These are phyloP conservation scores for Sceliomorpha sp. DNA, from an alignment of 2,888 invertebrate species.

Conservation along the genomic window DNA sequence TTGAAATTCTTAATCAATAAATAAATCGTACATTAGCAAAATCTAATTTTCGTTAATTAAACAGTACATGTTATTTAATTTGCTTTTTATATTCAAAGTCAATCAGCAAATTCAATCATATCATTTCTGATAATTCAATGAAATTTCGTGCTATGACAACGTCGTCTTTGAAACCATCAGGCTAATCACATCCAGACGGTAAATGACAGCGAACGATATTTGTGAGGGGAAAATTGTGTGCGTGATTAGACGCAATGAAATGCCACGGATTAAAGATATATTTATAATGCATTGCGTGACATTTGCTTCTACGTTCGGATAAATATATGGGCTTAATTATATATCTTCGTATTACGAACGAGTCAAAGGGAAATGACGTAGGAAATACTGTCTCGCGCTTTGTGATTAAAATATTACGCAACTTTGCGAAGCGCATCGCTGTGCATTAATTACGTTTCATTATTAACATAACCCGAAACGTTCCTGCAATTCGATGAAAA, in stretches of 20 bases:
- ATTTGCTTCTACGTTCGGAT: slow-evolving; percentile 26
- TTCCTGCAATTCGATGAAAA: neutral
- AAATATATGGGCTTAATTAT: slow-evolving; percentile 37
- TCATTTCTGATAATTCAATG: no score
- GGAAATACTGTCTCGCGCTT: slow-evolving; percentile 8
- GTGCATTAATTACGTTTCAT: slow-evolving; percentile 12
- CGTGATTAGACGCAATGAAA: slow-evolving; percentile 39
- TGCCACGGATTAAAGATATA: slow-evolving; percentile 15
- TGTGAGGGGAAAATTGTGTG: slow-evolving; percentile 2
- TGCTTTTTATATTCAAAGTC: no score
- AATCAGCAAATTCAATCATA: no score
- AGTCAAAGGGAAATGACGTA: slow-evolving; percentile 12
- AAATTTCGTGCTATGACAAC: no score
- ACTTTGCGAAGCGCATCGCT: slow-evolving; percentile 26
- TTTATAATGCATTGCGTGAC: slow-evolving; percentile 21
- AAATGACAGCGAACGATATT: no score
- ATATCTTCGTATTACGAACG: slow-evolving; percentile 31
- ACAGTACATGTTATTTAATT: no score
- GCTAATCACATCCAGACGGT: no score
- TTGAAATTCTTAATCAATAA: no score
- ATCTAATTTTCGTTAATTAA: no score
- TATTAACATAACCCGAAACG: slow-evolving; percentile 6
- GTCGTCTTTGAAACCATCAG: no score
- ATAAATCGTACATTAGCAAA: no score
- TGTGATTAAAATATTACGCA: slow-evolving; percentile 38